Evolutionary conservation across 1,140 invertebrate species (phyloP).

Genomic region (Brachionus paranguensis): DNA sequence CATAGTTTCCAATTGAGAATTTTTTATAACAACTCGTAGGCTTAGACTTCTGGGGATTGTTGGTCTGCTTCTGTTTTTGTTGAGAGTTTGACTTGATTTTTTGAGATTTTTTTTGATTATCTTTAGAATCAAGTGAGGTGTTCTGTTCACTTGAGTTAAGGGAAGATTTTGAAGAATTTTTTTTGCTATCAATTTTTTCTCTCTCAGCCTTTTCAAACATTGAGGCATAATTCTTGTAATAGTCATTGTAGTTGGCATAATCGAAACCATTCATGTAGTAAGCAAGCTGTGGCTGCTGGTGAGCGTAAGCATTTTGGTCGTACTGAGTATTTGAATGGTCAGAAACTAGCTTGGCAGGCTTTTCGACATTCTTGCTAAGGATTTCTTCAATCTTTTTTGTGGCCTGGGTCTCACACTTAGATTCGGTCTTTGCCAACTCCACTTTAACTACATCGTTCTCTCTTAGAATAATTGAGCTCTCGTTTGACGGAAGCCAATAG

Average conservation of each 20-base stretch:
- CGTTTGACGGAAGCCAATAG: conserved; percentile 24
- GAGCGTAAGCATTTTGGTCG: background rate
- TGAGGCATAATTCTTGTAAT: background rate
- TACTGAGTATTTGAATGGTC: background rate
- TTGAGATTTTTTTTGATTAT: background rate
- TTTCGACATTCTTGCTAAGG: background rate
- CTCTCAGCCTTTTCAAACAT: background rate
- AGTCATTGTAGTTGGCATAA: background rate
- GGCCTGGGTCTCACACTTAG: background rate
- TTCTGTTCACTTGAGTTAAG: background rate
- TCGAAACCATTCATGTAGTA: conserved; percentile 8
- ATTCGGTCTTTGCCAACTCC: background rate
- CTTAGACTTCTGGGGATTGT: background rate
- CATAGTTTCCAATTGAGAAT: conserved; percentile 35
- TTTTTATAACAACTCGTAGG: conserved; percentile 15
- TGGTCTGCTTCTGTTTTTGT: background rate
- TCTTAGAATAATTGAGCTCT: background rate
- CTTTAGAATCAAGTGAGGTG: background rate
- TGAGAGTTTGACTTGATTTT: background rate
- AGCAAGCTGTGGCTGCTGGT: background rate
- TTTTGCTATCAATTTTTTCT: background rate
- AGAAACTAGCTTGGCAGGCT: background rate
- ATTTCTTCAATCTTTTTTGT: background rate
- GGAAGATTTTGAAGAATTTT: background rate
- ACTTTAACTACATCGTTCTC: conserved; percentile 30